Evolutionary conservation across 2,113 vertebrate genomes (phyloP).

Genomic region (Butastur rufipennis): DNA sequence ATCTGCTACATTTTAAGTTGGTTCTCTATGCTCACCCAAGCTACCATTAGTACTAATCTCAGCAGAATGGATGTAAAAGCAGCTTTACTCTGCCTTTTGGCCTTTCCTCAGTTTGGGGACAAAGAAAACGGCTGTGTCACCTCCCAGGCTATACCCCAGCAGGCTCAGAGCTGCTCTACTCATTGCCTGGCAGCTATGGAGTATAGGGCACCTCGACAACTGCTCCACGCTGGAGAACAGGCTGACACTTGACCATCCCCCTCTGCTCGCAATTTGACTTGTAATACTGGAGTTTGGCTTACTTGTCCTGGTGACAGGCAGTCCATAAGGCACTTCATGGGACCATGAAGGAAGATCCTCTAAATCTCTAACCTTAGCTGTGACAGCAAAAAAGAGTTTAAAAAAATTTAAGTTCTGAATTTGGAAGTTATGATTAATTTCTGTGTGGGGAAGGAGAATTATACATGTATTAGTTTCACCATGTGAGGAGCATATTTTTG

Average conservation of each 20-base stretch:
- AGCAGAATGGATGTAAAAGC: background rate
- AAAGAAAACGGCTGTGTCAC: background rate
- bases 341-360: background rate
- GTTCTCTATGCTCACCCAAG: background rate
- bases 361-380: background rate
- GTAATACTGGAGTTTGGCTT: background rate
- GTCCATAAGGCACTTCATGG: background rate
- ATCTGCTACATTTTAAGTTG: constrained; percentile 3
- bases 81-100: background rate
- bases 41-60: background rate
- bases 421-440: constrained; percentile 30
- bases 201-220: background rate
- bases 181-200: background rate
- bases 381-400: background rate
- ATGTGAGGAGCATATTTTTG: constrained; percentile 16
- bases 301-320: background rate
- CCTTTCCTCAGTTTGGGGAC: background rate
- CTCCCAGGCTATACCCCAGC: background rate
- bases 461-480: constrained; percentile 7
- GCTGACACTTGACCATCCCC: background rate
- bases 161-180: background rate
- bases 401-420: background rate
- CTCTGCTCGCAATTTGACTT: background rate
- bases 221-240: background rate
- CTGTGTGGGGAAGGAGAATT: constrained; percentile 9